phyloP scores from a whole-genome alignment of 1,140 invertebrate species.

The Leptopilina boulardi region DNA sequence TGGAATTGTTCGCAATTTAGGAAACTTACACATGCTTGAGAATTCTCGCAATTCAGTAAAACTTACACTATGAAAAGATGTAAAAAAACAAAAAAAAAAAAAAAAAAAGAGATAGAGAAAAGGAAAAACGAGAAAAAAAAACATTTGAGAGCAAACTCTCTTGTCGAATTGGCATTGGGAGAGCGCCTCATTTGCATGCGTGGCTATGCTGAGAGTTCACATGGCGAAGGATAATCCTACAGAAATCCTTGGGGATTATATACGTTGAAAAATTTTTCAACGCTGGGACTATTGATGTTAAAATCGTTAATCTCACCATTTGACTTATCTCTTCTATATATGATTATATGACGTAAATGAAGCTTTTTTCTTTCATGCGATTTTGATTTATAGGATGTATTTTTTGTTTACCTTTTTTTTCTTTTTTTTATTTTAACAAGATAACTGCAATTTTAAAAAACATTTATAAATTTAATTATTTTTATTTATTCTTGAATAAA shows the following conservation, averaged over 20 bases:
- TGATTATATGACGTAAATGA: too few species aligned
- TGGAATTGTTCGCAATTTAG: slow-evolving; percentile 59
- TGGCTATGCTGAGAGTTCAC: not conserved
- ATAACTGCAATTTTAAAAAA: too few species aligned
- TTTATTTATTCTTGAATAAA: too few species aligned
- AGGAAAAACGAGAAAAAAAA: slow-evolving; percentile 48
- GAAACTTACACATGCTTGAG: slow-evolving; percentile 1
- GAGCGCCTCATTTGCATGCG: slow-evolving; percentile 47
- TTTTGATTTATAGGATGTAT: too few species aligned
- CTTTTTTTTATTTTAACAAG: too few species aligned
- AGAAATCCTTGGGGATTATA: not conserved
- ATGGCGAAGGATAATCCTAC: not conserved
- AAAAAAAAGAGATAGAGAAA: not conserved
- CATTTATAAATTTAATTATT: too few species aligned
- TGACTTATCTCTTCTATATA: too few species aligned
- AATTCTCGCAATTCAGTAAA: slow-evolving; percentile 45
- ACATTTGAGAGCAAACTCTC: slow-evolving; percentile 45
- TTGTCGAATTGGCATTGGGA: slow-evolving; percentile 42
- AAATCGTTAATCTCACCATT: not conserved
- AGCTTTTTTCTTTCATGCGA: too few species aligned
- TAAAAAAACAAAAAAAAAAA: slow-evolving; percentile 48
- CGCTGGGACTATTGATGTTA: not conserved
- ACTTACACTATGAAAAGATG: slow-evolving; percentile 22
- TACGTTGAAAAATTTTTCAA: not conserved
- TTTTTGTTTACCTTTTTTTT: not conserved